Evolutionary conservation across 2,113 vertebrate genomes (phyloP).

Genomic region (Lepus europaeus): DNA sequence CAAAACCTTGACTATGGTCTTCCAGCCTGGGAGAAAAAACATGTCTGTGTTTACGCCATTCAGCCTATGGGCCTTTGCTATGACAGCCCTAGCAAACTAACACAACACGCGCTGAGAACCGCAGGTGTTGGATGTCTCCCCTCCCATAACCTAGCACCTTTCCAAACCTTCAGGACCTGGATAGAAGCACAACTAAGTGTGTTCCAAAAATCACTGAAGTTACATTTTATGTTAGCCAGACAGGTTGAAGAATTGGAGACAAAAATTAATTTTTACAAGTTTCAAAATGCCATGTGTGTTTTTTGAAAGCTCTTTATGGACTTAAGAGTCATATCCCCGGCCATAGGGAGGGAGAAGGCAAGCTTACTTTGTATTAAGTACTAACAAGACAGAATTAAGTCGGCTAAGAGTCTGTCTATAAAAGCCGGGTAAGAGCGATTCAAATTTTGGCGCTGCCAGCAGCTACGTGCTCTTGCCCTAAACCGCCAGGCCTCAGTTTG

Average conservation of each 20-base stretch:
- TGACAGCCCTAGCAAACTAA: neutral
- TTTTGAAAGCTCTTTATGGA: neutral
- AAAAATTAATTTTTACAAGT: constrained; percentile 9
- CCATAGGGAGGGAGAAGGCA: neutral
- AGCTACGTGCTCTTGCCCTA: neutral
- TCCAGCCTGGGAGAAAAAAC: neutral
- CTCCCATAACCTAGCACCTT: neutral
- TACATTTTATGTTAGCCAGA: neutral
- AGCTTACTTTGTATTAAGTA: neutral
- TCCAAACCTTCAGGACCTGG: neutral
- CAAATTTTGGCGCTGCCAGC: neutral
- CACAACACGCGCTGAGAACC: neutral
- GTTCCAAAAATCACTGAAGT: neutral
- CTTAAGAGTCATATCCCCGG: neutral
- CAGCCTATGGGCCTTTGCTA: neutral
- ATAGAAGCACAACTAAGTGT: neutral
- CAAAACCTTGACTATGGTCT: neutral
- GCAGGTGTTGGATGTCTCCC: neutral
- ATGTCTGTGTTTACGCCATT: neutral
- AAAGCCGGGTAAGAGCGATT: neutral
- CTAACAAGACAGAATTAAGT: neutral
- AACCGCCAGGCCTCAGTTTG: neutral
- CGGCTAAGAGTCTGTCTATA: neutral
- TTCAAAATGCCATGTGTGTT: neutral
- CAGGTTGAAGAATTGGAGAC: neutral